Base-by-base conservation (phyloP, 2,888 invertebrate genomes). In the Loripinus fragilis region DNA sequence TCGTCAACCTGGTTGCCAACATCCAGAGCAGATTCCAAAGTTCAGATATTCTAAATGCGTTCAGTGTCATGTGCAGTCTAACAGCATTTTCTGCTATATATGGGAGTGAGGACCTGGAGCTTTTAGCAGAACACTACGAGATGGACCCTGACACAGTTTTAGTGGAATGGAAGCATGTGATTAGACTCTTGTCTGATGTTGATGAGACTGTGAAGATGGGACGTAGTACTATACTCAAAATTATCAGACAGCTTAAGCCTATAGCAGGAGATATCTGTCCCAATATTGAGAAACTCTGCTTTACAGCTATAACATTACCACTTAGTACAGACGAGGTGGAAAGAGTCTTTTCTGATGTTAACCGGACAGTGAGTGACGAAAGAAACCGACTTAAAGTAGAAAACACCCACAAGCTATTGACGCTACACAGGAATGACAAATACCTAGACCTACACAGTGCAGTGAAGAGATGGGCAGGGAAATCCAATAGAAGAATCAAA, bases 71-170 rank as follows among this genome's bases (percentile, higher is more conserved):
- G 30, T 48, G 48, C 17, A 68, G 55, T n/a, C 30, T 64, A 42
- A 33, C 41, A 0, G 68, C 60, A 17, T 28, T 28, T 1, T 45
- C 68, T 20, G 28, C 72, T 23, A 68, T 77, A 20, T 60, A 55
- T 38, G 72, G 72, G 0, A 68, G 68, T 60, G 77, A 77, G 45
- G 77, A 77, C n/a, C 67, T 72, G 2, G 45, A 42, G 23, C 17
- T 3, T 20, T 38, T 77, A 7, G 77, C 72, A 12, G 35, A 77
- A 12, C 77, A 77, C 50, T 77, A 73, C 48, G 23, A 48, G n/a
- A 20, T 67, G 33, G 33, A 60, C 23, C 2, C 5, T 10, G 66
- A 76, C 66, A 42, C 38, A 8, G 25, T 23, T 0, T 5, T 71
- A 0, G 28, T 66, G 0, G 68, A 72, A 35, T 76, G 72, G 72